Base-by-base conservation (phyloP, 2,113 vertebrate species). In the Zosterops borbonicus region DNA sequence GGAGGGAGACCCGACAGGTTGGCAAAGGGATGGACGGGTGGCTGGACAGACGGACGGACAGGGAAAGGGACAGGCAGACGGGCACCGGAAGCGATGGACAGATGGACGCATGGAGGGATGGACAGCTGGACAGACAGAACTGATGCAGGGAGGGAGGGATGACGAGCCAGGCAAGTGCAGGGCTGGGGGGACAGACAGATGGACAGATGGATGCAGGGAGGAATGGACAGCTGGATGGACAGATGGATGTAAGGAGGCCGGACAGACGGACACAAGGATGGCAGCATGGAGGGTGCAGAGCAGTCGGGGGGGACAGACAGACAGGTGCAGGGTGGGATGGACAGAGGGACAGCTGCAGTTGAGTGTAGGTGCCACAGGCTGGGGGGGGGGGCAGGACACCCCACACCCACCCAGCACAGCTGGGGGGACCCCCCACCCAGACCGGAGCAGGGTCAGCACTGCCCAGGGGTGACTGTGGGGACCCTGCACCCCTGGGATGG, bases 401-500 rank as follows among this genome's bases (percentile, higher is more conserved):
- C 42, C 42, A 5, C 14, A 24, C 27, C 9, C 24, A 25, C 22
- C 39, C 68, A 18, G 24, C 35, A 25, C 58, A 27, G 35, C 35
- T 27, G 58, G 21, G 37, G 19, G 16, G 8, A 12, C 25, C 29
- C 50, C 42, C 44, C 44, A 44, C 15, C 49, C 62, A 29, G 27
- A 0, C 3, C 1, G 5, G n/a, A 23, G 18, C 33, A 17, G 58
- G 58, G 58, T 25, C 76, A 15, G 24, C 5, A 3, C 22, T 4
- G 28, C 15, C 27, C n/a, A 7, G 7, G 28, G 3, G 2, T 4
- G 46, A 12, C 17, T 5, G 2, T 9, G 9, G n/a, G 11, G 11
- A 9, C 29, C 27, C 29, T 9, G 52, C 29, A 29, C 3, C 22
- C 24, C 12, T 1, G 7, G 16, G 13, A 0, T 9, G 35, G 1